Percentiles rank a stretch among this genome's conserved stretches.
Conservation (phyloP, 2,113 vertebrate genomes). For the Salvelinus namaycush region DNA sequence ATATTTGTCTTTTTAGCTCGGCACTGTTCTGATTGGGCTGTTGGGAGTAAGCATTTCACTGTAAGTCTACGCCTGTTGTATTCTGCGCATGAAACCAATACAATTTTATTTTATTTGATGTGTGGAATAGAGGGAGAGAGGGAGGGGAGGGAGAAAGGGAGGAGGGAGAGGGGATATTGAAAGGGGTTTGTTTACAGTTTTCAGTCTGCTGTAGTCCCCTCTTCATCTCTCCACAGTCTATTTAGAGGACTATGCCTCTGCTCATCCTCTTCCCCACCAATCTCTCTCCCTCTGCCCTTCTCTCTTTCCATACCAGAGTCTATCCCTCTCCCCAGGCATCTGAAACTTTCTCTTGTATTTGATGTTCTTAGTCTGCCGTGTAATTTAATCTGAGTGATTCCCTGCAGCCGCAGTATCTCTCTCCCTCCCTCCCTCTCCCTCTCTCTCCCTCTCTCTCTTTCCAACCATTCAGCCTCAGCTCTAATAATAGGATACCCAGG, state of each 20-base stretch:
- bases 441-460: constrained; percentile 25
- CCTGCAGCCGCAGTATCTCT: constrained; percentile 50
- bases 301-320: constrained; percentile 6
- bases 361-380: constrained; percentile 72
- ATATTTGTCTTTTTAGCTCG: too few relatives aligned
- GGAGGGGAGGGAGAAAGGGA: neutral
- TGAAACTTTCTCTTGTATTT: constrained; percentile 63
- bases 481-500: constrained; percentile 71
- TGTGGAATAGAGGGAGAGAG: constrained; percentile 12
- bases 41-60: too few relatives aligned
- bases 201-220: too few relatives aligned
- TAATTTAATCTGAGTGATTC: constrained; percentile 76
- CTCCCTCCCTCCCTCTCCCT: too few relatives aligned
- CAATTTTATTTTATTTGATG: neutral
- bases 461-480: constrained; percentile 66
- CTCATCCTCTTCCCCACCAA: neutral
- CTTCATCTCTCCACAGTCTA: too few relatives aligned
- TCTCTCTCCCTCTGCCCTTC: neutral
- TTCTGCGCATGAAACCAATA: neutral
- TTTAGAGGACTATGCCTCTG: too few relatives aligned
- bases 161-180: neutral
- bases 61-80: too few relatives aligned
- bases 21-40: too few relatives aligned
- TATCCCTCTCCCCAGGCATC: constrained; percentile 29
- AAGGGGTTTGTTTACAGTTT: too few relatives aligned